Conservation (phyloP, 2,888 invertebrate genomes). For the Opisthograptis luteolata region DNA sequence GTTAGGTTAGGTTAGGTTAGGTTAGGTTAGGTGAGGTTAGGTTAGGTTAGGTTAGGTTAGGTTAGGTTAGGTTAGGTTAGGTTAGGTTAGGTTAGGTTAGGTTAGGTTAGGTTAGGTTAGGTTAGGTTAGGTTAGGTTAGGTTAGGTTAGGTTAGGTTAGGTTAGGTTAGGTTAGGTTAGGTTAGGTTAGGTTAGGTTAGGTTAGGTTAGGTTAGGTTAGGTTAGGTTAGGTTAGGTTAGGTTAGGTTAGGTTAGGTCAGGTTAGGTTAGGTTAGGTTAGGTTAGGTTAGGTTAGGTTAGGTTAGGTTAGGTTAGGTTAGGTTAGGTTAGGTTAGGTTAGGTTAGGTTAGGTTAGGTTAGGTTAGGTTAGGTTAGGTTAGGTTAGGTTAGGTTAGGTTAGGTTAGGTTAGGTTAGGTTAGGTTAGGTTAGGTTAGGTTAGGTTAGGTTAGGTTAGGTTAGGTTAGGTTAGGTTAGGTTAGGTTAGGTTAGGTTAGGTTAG, state of each 20-base stretch:
- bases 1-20: constrained; percentile 27
- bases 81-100: constrained; percentile 32
- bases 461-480: constrained; percentile 5
- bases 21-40: constrained; percentile 28
- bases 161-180: constrained; percentile 40
- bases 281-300: constrained; percentile 9
- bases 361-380: background rate
- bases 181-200: constrained; percentile 25
- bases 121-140: constrained; percentile 41
- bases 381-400: constrained; percentile 1
- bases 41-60: constrained; percentile 23
- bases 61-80: constrained; percentile 25
- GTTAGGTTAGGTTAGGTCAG: constrained; percentile 7
- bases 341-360: constrained; percentile 1
- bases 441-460: constrained; percentile 1
- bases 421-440: constrained; percentile 1
- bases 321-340: constrained; percentile 7
- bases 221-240: constrained; percentile 12
- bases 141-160: constrained; percentile 41
- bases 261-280: constrained; percentile 23
- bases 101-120: constrained; percentile 36
- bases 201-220: constrained; percentile 14
- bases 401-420: constrained; percentile 1
- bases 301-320: constrained; percentile 26
- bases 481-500: constrained; percentile 16